Base-by-base conservation (phyloP, 2,888 invertebrate genomes). In the Euspilapteryx auroguttella region DNA sequence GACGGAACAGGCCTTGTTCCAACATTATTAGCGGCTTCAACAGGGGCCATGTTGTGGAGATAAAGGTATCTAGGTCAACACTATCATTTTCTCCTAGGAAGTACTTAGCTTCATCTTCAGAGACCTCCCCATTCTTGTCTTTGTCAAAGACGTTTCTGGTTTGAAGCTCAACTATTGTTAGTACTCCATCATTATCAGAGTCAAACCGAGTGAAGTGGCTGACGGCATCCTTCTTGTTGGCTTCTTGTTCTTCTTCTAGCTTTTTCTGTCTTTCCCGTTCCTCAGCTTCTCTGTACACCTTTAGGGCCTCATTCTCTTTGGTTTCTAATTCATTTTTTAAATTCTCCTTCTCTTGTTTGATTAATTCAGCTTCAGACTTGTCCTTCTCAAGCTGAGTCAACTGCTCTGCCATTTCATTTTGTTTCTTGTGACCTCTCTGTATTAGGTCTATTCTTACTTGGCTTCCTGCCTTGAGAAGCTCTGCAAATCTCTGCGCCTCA, bases 81-180 rank as follows among this genome's bases (percentile, higher is more conserved):
- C 82, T 83, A 24, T 84, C 81, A 32, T 80, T 78, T 33, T 86
- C 85, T 38, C 81, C 82, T 29, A 89, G 63, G 59, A 87, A 89
- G 47, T 78, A 84, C 47, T 81, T 83, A 0, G 91, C 87, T 73
- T 98, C 97, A 32, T 94, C 94, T 13, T 85, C 84, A 33, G 88
- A 83, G 10, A 98, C 92, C 43, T 81, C 81, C 6, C 95, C 96
- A 76, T 96, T 87, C 34, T 84, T 83, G 62, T 98, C 88, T 41
- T 85, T 86, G 68, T 98, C 98, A 66, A 98, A 92, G 25, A 83
- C 84, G 44, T 79, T 76, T 32, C 85, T 82, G 2, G 81, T 78
- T 63, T 86, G 83, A 5, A 91, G 52, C 68, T 87, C 91, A 31
- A 75, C 64, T 25, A 84, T 46, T 34, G 83, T 81, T 21, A 95